phyloP scores from a whole-genome alignment of 2,113 vertebrate genomes.

The Megaptera novaeangliae region DNA sequence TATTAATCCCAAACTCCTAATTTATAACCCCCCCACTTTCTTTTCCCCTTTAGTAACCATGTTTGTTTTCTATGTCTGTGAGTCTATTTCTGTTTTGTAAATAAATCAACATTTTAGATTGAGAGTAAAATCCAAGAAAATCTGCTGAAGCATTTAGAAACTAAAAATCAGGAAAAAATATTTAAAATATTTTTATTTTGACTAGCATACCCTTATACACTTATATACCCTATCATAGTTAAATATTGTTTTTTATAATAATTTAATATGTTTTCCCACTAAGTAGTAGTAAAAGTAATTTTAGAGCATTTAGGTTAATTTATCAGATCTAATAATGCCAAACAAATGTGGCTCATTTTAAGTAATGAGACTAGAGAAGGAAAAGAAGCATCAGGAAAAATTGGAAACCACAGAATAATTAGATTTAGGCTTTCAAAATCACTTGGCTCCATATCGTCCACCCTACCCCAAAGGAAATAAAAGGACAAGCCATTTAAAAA shows the following conservation, averaged over 20 bases:
- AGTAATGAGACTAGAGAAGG: slow-evolving; percentile 45
- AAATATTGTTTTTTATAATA: slow-evolving; percentile 50
- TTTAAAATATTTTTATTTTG: slow-evolving; percentile 22
- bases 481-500: slow-evolving; percentile 57
- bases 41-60: background rate
- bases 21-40: too few relatives aligned
- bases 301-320: slow-evolving; percentile 57
- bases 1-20: background rate
- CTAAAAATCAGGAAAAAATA: background rate
- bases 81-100: background rate
- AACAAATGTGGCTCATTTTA: slow-evolving; percentile 51
- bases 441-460: background rate
- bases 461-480: slow-evolving; percentile 10
- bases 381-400: slow-evolving; percentile 39
- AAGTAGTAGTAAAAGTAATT: slow-evolving; percentile 57
- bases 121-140: slow-evolving; percentile 18
- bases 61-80: background rate
- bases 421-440: slow-evolving; percentile 36
- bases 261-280: slow-evolving; percentile 49
- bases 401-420: slow-evolving; percentile 31
- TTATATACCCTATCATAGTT: background rate
- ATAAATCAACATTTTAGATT: background rate
- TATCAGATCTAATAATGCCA: slow-evolving; percentile 58
- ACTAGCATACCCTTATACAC: background rate
- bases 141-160: slow-evolving; percentile 18